Evolutionary conservation across 2,888 invertebrate genomes (phyloP).

Genomic region (Cephus nigrinus): DNA sequence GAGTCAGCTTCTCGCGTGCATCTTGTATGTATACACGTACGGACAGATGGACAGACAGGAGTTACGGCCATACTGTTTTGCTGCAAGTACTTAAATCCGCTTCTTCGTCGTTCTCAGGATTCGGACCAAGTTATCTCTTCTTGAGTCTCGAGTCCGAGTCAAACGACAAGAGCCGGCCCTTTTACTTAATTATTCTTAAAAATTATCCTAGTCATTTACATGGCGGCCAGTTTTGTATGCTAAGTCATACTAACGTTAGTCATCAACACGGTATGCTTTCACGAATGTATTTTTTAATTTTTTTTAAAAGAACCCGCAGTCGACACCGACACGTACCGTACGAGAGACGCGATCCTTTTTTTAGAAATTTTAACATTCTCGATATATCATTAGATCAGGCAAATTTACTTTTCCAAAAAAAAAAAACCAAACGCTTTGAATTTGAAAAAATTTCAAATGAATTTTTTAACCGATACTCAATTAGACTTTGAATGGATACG

Average conservation of each 20-base stretch:
- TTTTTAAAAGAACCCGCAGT: not conserved
- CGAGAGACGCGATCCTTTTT: not conserved
- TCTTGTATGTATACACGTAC: constrained; percentile 13
- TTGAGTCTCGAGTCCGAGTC: not conserved
- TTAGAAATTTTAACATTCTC: not conserved
- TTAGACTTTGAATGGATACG: not conserved
- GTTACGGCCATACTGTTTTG: constrained; percentile 53
- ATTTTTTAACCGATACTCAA: not conserved
- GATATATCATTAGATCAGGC: not conserved
- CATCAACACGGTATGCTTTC: not conserved
- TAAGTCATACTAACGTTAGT: not conserved
- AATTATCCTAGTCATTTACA: not conserved
- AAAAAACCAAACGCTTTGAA: not conserved
- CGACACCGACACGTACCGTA: not conserved
- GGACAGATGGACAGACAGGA: constrained; percentile 36
- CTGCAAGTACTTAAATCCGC: constrained; percentile 47
- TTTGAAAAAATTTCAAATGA: not conserved
- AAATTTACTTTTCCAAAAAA: not conserved
- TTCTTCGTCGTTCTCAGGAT: constrained; percentile 17
- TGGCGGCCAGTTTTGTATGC: not conserved
- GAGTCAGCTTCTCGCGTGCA: constrained; percentile 18
- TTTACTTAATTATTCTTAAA: not conserved
- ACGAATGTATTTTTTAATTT: not conserved
- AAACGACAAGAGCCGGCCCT: not conserved
- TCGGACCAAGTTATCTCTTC: not conserved